Percentiles rank a stretch among this genome's conserved stretches.
Evolutionary conservation across 2,113 vertebrate genomes (phyloP).

Genomic region (Pedetes capensis): DNA sequence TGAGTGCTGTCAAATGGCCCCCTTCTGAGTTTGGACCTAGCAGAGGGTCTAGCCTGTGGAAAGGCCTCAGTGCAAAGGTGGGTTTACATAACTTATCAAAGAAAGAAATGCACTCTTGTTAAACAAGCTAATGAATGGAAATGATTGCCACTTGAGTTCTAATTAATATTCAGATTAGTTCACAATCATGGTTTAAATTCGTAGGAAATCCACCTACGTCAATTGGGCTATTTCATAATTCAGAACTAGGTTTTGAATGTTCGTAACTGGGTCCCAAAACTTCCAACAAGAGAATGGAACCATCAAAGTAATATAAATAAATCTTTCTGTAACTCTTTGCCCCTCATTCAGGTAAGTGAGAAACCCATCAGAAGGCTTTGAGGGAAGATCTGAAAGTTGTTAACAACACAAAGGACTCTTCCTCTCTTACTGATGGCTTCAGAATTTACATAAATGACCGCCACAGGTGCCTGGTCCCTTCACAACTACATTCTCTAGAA

Average conservation of each 20-base stretch:
- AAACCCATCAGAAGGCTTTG: neutral
- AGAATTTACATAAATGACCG: neutral
- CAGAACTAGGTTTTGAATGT: neutral
- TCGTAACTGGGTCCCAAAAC: conserved; percentile 22
- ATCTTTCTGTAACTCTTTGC: neutral
- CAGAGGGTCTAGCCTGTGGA: neutral
- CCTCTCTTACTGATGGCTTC: neutral
- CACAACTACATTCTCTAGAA: neutral
- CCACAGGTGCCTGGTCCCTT: neutral
- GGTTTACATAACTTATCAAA: neutral
- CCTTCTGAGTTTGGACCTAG: neutral
- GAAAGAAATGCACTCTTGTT: neutral
- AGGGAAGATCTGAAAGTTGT: conserved; percentile 4
- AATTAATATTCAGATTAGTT: neutral
- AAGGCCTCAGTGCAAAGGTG: no score
- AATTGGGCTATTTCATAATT: neutral
- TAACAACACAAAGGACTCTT: neutral
- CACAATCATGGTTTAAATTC: neutral
- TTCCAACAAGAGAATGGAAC: conserved; percentile 38
- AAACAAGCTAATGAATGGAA: neutral
- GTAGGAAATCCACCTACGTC: neutral
- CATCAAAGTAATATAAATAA: conserved; percentile 21
- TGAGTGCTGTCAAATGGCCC: neutral
- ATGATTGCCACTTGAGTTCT: neutral
- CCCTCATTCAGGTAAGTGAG: conserved; percentile 19